Evolutionary conservation across 2,797 vertebrate species (phyloP).

Genomic region (Eremophila alpestris): DNA sequence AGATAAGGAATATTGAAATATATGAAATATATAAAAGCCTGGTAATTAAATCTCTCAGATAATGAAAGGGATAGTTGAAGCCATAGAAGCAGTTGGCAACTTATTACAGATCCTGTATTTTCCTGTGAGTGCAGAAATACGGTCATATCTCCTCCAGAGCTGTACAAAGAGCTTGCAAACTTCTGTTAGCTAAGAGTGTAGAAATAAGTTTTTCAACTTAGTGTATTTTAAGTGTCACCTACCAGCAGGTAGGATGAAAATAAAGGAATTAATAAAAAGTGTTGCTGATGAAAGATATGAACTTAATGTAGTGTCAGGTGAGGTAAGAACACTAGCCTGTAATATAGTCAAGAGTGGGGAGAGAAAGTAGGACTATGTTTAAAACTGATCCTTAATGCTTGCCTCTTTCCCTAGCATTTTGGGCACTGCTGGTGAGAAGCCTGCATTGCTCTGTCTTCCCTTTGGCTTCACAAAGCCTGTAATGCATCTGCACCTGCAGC

Average conservation of each 20-base stretch:
- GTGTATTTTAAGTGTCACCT: slow-evolving; percentile 7
- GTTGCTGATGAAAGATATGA: background rate
- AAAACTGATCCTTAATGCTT: background rate
- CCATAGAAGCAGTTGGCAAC: background rate
- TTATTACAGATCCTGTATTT: background rate
- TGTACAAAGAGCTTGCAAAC: slow-evolving; percentile 1
- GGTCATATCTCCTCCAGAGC: background rate
- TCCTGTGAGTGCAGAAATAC: background rate
- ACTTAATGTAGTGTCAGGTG: background rate
- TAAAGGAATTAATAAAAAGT: background rate
- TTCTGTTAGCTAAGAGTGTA: slow-evolving; percentile 25
- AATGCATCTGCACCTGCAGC: background rate
- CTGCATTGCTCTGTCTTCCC: background rate
- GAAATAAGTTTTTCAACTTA: slow-evolving; percentile 15
- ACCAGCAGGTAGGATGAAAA: background rate
- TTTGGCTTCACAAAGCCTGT: background rate
- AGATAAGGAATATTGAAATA: background rate
- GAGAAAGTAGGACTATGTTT: background rate
- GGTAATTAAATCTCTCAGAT: background rate
- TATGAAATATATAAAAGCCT: background rate
- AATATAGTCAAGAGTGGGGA: background rate
- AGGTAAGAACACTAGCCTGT: background rate
- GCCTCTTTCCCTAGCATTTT: background rate
- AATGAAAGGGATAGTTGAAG: background rate
- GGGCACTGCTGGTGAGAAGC: background rate